Conservation (phyloP, 2,888 invertebrate genomes). For the Himalopsyche kuldschensis region DNA sequence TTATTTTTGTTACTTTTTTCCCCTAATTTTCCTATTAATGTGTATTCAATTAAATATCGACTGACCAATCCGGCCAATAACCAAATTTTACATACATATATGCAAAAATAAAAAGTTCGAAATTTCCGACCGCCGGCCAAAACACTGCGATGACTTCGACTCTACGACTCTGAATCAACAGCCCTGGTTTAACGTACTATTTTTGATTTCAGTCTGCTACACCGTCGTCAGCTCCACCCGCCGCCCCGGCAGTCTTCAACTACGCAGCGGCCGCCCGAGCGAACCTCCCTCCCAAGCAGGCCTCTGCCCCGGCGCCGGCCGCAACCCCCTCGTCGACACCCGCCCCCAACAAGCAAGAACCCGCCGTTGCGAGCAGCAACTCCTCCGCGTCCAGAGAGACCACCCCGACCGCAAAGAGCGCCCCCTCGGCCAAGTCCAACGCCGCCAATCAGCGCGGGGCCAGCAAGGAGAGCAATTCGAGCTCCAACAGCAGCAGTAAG, state of each 20-base stretch:
- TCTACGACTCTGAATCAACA: too few relatives aligned
- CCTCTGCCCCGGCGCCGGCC: neutral
- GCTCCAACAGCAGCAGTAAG: neutral
- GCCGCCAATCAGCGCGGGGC: neutral
- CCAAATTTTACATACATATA: too few relatives aligned
- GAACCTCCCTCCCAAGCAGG: constrained; percentile 28
- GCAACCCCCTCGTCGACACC: constrained; percentile 1
- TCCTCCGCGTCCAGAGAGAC: neutral
- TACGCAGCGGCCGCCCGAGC: constrained; percentile 36
- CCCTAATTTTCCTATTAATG: too few relatives aligned
- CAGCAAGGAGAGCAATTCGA: neutral
- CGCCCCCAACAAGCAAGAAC: neutral
- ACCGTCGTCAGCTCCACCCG: constrained; percentile 21
- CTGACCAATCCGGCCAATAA: too few relatives aligned
- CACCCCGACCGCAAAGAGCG: neutral
- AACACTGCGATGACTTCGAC: too few relatives aligned
- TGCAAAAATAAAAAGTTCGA: too few relatives aligned
- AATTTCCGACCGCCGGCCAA: too few relatives aligned
- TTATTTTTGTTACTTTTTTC: too few relatives aligned
- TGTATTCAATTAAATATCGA: too few relatives aligned
- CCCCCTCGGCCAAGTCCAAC: neutral
- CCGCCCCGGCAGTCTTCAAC: constrained; percentile 35
- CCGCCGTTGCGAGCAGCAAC: neutral
- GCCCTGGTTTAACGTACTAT: neutral
- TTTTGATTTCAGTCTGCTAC: neutral